Evolutionary conservation across 2,797 vertebrate species (phyloP).

Genomic region (Sarcoramphus papa): DNA sequence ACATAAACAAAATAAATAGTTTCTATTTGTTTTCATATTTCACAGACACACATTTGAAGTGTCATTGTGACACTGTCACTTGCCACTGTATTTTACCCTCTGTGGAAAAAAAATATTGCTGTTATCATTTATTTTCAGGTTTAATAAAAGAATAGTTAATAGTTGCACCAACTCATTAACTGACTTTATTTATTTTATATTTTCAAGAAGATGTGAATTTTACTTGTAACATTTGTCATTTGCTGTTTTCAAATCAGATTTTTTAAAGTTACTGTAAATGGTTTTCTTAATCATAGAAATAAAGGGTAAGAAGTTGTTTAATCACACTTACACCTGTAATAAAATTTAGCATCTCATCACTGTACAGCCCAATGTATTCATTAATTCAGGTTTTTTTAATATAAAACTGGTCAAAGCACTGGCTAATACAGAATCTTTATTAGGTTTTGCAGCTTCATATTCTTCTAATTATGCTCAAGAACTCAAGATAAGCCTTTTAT

Average conservation of each 20-base stretch:
- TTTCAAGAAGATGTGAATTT: neutral
- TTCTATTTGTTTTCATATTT: neutral
- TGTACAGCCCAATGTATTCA: neutral
- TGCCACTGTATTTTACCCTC: neutral
- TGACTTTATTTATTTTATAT: neutral
- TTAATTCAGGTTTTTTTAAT: neutral
- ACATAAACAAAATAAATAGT: neutral
- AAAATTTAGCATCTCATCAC: neutral
- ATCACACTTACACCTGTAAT: neutral
- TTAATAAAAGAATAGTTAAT: neutral
- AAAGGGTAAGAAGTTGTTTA: neutral
- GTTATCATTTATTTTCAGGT: neutral
- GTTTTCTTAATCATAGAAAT: neutral
- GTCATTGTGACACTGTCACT: neutral
- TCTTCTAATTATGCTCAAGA: neutral
- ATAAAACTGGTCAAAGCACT: neutral
- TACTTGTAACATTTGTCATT: neutral
- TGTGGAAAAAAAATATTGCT: neutral
- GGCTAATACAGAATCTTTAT: neutral
- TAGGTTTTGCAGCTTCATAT: neutral
- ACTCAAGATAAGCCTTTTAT: neutral
- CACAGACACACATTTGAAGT: neutral
- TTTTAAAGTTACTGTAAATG: neutral
- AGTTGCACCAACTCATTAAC: neutral
- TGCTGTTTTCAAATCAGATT: neutral